These are phyloP conservation scores for Caenorhabditis drosophilae DNA, from an alignment of 2,888 invertebrate genomes.

Conservation along the genomic window DNA sequence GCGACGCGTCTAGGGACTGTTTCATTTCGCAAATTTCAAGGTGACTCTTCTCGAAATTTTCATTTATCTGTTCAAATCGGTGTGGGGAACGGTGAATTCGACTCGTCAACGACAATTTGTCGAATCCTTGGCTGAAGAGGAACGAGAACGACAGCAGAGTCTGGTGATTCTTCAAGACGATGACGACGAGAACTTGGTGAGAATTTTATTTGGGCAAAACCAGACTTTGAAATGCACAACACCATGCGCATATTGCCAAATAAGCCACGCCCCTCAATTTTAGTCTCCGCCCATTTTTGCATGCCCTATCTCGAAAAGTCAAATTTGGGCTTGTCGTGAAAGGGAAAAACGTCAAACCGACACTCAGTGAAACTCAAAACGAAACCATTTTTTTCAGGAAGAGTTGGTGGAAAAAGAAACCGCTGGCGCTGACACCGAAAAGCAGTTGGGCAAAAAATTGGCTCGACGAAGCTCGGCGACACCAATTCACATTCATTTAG, in stretches of 20 bases:
- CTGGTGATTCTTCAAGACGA: slow-evolving; percentile 47
- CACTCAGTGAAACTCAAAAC: neutral
- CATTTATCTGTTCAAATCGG: slow-evolving; percentile 55
- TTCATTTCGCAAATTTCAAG: slow-evolving; percentile 10
- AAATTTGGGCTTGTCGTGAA: neutral
- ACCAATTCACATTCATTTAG: slow-evolving; percentile 43
- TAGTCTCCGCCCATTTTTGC: too few species aligned
- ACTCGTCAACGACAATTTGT: slow-evolving; percentile 55
- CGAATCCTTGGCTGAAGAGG: slow-evolving; percentile 44
- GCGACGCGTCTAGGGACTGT: too few species aligned
- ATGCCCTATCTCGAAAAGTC: neutral
- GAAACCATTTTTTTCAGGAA: neutral
- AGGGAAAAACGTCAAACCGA: neutral
- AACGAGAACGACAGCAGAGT: slow-evolving; percentile 43
- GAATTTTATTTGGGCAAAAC: neutral
- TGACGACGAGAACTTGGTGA: slow-evolving; percentile 2
- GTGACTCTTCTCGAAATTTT: slow-evolving; percentile 59
- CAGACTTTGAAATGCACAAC: neutral
- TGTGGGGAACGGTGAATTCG: slow-evolving; percentile 53
- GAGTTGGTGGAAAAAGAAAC: neutral
- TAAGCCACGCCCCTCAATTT: too few species aligned
- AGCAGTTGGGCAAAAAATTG: neutral
- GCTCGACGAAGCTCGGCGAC: slow-evolving; percentile 10
- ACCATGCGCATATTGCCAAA: too few species aligned
- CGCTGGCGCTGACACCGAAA: neutral